These are phyloP conservation scores for Drosophila jambulina DNA, from an alignment of 1,140 invertebrate species.

Conservation along the genomic window DNA sequence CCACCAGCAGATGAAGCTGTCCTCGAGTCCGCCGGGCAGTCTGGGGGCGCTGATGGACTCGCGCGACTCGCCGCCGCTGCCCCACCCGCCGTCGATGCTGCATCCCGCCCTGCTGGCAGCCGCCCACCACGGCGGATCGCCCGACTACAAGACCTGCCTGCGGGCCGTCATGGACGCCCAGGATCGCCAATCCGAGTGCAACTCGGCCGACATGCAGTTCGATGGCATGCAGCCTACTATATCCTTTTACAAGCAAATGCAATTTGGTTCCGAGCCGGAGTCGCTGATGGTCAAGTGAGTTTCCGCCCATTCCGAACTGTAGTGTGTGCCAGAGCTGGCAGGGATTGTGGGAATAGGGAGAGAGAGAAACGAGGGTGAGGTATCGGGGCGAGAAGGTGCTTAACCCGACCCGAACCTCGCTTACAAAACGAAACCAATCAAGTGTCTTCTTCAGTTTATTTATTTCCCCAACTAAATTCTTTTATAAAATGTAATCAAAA, in stretches of 20 bases:
- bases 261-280: slow-evolving; percentile 58
- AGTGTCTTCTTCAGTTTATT: slow-evolving; percentile 84
- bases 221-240: slow-evolving; percentile 97
- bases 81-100: slow-evolving; percentile 91
- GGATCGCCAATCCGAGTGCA: slow-evolving; percentile 94
- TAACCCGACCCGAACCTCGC: slow-evolving; percentile 62
- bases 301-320: slow-evolving; percentile 49
- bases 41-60: slow-evolving; percentile 89
- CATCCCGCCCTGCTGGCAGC: slow-evolving; percentile 92
- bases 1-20: slow-evolving; percentile 85
- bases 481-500: slow-evolving; percentile 85
- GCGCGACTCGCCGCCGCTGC: slow-evolving; percentile 91
- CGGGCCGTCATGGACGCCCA: slow-evolving; percentile 90
- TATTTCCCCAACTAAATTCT: slow-evolving; percentile 81
- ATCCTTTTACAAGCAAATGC: slow-evolving; percentile 92
- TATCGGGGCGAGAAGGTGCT: slow-evolving; percentile 24
- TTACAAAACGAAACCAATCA: slow-evolving; percentile 84
- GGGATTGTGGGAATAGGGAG: slow-evolving; percentile 8
- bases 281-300: slow-evolving; percentile 81
- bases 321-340: slow-evolving; percentile 37
- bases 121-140: slow-evolving; percentile 90
- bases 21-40: slow-evolving; percentile 86
- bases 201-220: slow-evolving; percentile 94
- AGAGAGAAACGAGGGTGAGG: neutral
- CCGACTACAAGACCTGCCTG: slow-evolving; percentile 90